Evolutionary conservation across 2,888 invertebrate species (phyloP).

Genomic region (Lobophora halterata): DNA sequence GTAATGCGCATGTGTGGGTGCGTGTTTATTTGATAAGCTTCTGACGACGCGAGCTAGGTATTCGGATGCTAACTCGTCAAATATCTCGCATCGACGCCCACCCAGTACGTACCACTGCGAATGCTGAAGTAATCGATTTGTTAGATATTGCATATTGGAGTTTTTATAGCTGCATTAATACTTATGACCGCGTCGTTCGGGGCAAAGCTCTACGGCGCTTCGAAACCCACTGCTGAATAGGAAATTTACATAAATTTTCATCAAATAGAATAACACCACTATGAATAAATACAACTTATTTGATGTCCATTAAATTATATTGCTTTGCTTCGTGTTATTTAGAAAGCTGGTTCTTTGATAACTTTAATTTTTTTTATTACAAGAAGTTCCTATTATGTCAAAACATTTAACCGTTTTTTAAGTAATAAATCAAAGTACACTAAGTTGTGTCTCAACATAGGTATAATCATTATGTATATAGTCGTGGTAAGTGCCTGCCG

Average conservation of each 20-base stretch:
- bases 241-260: slow-evolving; percentile 14
- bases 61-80: slow-evolving; percentile 67
- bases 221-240: slow-evolving; percentile 2
- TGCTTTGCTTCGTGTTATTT: no score
- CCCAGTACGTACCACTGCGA: slow-evolving; percentile 45
- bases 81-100: slow-evolving; percentile 62
- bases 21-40: slow-evolving; percentile 77
- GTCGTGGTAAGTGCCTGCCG: slow-evolving; percentile 13
- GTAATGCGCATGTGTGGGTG: slow-evolving; percentile 61
- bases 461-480: slow-evolving; percentile 9
- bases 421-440: no score
- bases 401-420: not conserved
- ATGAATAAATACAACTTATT: slow-evolving; percentile 6
- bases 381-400: not conserved
- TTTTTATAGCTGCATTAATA: slow-evolving; percentile 28
- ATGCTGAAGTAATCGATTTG: slow-evolving; percentile 31
- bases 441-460: no score
- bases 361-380: no score
- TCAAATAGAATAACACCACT: slow-evolving; percentile 3
- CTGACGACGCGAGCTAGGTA: slow-evolving; percentile 69
- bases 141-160: slow-evolving; percentile 30
- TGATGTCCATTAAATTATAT: not conserved
- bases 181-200: slow-evolving; percentile 16
- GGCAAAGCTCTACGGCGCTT: slow-evolving; percentile 10
- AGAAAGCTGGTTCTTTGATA: no score